Percentiles rank a stretch among this genome's conserved stretches.
Evolutionary conservation across 2,113 vertebrate species (phyloP).

Genomic region (Thunnus thynnus): DNA sequence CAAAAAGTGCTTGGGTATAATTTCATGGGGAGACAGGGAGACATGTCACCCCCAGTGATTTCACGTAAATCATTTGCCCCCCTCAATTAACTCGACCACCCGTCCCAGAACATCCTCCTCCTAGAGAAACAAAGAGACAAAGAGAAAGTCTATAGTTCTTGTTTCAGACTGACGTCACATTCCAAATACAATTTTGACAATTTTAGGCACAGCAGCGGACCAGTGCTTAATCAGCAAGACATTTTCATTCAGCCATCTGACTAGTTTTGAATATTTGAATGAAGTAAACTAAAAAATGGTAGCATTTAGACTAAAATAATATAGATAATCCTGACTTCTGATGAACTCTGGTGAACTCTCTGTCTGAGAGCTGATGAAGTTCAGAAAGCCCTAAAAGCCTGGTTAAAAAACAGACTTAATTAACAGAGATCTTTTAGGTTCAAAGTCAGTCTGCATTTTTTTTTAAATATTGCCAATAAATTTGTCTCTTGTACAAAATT

Average conservation of each 20-base stretch:
- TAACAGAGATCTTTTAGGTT: too few species aligned
- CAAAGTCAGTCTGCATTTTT: too few species aligned
- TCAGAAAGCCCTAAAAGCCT: background rate
- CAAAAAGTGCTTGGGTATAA: constrained; percentile 29
- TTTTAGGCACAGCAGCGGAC: background rate
- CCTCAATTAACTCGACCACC: constrained; percentile 40
- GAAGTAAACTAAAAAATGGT: background rate
- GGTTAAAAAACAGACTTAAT: background rate
- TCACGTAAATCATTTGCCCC: constrained; percentile 48
- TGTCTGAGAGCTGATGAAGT: background rate
- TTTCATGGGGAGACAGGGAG: constrained; percentile 22
- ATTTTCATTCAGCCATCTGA: background rate
- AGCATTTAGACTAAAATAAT: background rate
- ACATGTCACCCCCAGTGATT: constrained; percentile 33
- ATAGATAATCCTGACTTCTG: background rate
- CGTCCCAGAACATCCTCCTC: background rate
- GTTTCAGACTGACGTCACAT: background rate
- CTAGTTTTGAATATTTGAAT: background rate
- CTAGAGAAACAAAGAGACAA: constrained; percentile 4
- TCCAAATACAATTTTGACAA: constrained; percentile 12
- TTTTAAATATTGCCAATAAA: too few species aligned
- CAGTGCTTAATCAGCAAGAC: constrained; percentile 8
- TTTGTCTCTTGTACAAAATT: too few species aligned
- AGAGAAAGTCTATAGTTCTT: background rate
- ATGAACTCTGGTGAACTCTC: background rate